These are phyloP conservation scores for Lophura nycthemera DNA, from an alignment of 2,113 vertebrate genomes.

Conservation along the genomic window DNA sequence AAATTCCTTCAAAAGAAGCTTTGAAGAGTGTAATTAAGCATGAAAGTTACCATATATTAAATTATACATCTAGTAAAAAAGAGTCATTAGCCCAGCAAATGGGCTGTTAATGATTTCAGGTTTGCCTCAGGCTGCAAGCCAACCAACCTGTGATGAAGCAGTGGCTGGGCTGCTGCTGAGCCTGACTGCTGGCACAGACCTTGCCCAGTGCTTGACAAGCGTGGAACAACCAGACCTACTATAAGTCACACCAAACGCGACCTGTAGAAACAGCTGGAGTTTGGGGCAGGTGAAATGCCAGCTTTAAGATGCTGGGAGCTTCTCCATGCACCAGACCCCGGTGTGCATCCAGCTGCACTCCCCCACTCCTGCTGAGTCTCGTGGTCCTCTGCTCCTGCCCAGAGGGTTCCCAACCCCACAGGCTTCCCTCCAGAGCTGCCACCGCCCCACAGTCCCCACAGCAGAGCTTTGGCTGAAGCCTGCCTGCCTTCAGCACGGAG, in stretches of 20 bases:
- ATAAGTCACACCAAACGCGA: fast-evolving
- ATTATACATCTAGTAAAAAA: constrained; percentile 62
- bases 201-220: neutral
- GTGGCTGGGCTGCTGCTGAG: constrained; percentile 31
- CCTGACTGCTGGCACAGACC: neutral
- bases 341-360: neutral
- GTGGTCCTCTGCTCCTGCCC: no score
- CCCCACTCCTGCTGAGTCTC: no score
- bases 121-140: constrained; percentile 44
- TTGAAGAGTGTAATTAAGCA: constrained; percentile 64
- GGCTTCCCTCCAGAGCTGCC: neutral
- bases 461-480: neutral
- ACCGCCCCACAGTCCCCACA: neutral
- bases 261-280: fast-evolving
- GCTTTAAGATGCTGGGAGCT: neutral
- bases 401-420: neutral
- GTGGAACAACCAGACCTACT: neutral
- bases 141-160: constrained; percentile 50
- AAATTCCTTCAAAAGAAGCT: constrained; percentile 57
- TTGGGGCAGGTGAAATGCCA: neutral
- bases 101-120: constrained; percentile 62
- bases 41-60: constrained; percentile 63
- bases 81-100: constrained; percentile 66
- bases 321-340: no score
- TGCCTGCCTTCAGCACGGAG: neutral